Evolutionary conservation across 2,113 vertebrate species (phyloP).

Genomic region (Chionis minor): DNA sequence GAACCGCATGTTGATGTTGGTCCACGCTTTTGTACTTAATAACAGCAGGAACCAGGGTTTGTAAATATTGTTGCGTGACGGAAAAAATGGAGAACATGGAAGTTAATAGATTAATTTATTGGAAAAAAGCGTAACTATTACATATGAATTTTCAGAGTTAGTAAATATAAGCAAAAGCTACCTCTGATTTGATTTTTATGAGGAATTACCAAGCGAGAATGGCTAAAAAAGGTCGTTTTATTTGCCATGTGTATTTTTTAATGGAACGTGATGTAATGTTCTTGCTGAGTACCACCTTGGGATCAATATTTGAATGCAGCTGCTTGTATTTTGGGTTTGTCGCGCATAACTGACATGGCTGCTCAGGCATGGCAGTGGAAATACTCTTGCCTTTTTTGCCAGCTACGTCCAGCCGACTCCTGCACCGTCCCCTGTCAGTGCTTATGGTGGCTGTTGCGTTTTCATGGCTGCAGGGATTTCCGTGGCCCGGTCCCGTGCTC

Average conservation of each 20-base stretch:
- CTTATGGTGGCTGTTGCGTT: rapidly evolving
- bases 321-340: neutral
- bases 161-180: neutral
- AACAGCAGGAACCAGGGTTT: neutral
- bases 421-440: rapidly evolving
- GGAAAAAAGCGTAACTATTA: neutral
- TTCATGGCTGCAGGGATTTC: rapidly evolving
- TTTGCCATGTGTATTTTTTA: neutral
- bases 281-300: rapidly evolving
- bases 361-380: neutral
- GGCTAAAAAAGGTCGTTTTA: neutral
- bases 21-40: rapidly evolving
- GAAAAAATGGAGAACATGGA: rapidly evolving
- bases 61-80: neutral
- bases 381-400: neutral
- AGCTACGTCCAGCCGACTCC: neutral
- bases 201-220: neutral
- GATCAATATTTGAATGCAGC: neutral
- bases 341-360: neutral
- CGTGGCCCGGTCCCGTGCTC: rapidly evolving
- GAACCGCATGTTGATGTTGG: neutral
- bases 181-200: neutral
- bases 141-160: neutral
- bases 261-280: rapidly evolving
- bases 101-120: neutral